Evolutionary conservation across 2,797 vertebrate genomes (phyloP).

Genomic region (Paramormyrops hopkinsi): DNA sequence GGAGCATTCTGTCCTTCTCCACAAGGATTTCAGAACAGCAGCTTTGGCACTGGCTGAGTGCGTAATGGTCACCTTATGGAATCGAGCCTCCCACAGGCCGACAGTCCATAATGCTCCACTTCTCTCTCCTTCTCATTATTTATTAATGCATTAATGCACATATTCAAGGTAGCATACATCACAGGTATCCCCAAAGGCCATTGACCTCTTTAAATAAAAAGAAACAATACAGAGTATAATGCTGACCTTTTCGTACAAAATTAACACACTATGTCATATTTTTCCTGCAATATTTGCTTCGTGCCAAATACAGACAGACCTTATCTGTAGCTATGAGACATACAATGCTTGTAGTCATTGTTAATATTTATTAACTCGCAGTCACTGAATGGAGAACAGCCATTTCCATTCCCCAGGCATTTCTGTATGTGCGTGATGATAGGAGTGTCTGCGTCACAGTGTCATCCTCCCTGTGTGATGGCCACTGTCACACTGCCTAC

Average conservation of each 20-base stretch:
- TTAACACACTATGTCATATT: neutral
- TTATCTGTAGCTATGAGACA: neutral
- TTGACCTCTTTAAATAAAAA: neutral
- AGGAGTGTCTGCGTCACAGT: neutral
- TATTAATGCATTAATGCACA: slow-evolving; percentile 9
- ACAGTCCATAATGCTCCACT: neutral
- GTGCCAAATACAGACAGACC: neutral
- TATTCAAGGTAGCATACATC: neutral
- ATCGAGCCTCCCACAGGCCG: neutral
- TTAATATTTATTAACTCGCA: neutral
- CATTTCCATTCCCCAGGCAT: neutral
- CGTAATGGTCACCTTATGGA: slow-evolving; percentile 1
- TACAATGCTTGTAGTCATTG: neutral
- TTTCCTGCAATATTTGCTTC: neutral
- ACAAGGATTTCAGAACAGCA: too few species aligned
- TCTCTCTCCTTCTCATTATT: neutral
- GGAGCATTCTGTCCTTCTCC: neutral
- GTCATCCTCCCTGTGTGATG: neutral
- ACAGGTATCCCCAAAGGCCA: neutral
- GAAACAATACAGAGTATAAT: neutral
- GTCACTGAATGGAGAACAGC: neutral
- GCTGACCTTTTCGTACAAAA: neutral
- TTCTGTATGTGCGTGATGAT: neutral
- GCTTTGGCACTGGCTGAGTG: neutral
- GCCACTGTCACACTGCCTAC: neutral